Evolutionary conservation across 2,113 vertebrate genomes (phyloP), one percentile per base, ranked within the genome.

Genomic region (Oncorhynchus mykiss): DNA sequence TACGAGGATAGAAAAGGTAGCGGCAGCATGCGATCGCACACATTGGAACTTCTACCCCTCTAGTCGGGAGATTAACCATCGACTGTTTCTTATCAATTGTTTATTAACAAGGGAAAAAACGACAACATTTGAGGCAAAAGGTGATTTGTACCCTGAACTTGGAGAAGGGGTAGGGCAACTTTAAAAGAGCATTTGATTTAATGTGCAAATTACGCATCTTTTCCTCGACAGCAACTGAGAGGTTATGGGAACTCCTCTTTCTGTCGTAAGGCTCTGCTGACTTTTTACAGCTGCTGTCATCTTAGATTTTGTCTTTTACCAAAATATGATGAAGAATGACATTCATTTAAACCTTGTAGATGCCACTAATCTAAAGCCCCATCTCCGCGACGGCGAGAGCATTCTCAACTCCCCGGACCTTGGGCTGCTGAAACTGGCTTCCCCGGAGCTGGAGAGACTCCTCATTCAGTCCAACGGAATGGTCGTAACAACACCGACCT

Each of bases 381-480:
- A 93, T 45, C 81, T 93, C 39, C 89, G 91, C 62, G 86, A 93
- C 85, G 88, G 92, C 12, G 95, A 96, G 72, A 91, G 92, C 45
- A 82, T 96, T 13, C 87, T 96, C 8, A 86, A 88, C 51, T 94
- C 96, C 1, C 93, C 96, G 25, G 97, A 98, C 5, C 83, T 97
- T 83, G 95, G 96, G 24, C 89, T 97, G 48, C 94, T 98, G 0
- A 98, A 98, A 29, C 91, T 98, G 76, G 95, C 95, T 5, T 98
- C 96, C 0, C 96, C 96, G 0, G 96, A 98, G 81, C 92, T 98
- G 79, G 97, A 99, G 90, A 90, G 96, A 74, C 94, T 98, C 2
- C 97, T 98, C 87, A 96, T 96, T 89, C 97, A 98, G 90, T 96
- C 96, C 80, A 96, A 96, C 93, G 96, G 96, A 12, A 92, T 97